Evolutionary conservation across 2,113 vertebrate species (phyloP), one percentile per base, ranked within the genome.

Genomic region (Ciconia stormi): DNA sequence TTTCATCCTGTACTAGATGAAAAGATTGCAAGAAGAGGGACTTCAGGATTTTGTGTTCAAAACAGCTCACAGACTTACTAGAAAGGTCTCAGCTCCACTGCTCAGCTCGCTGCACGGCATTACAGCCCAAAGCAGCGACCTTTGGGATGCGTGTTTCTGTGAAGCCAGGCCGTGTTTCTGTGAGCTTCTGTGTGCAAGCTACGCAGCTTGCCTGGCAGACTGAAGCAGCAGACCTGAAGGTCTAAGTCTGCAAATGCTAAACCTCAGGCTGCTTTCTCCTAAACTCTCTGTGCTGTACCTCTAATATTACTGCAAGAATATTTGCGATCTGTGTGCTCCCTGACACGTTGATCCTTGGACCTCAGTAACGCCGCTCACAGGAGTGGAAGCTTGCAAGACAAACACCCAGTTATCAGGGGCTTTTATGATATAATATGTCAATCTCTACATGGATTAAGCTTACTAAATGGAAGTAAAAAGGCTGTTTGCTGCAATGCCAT

Each of bases 31-130:
- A 50, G 20, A 86, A 89, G 85, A 40, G 53, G 16, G 20, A 22
- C 26, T 84, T 19, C 15, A 26, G 55, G n/a, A 79, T 59, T 62
- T 90, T 65, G 40, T 26, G 9, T 81, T 56, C 66, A 76, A 62
- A 82, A 65, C 42, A 82, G 25, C 30, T 91, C 65, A 67, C 20
- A 76, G 32, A 26, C 26, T 63, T 34, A 9, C 18, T 34, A 59
- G 36, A 32, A 79, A 49, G 8, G 20, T 65, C 72, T 81, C 65
- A 32, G 42, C n/a, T 49, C 52, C 49, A 21, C 17, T 18, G 34
- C 56, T 40, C 9, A 27, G 6, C 38, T 56, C 4, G 0, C 49
- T 80, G 47, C 34, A 27, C 0, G 2, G 49, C 1, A 3, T 46
- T 44, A 10, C 42, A 62, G 46, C 36, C 67, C 36, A 42, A 61